A percentile compares a stretch with the other conserved stretches of the same genome.
Evolutionary conservation across 2,797 vertebrate genomes (phyloP).

Genomic region (Orientallactaga sibirica): DNA sequence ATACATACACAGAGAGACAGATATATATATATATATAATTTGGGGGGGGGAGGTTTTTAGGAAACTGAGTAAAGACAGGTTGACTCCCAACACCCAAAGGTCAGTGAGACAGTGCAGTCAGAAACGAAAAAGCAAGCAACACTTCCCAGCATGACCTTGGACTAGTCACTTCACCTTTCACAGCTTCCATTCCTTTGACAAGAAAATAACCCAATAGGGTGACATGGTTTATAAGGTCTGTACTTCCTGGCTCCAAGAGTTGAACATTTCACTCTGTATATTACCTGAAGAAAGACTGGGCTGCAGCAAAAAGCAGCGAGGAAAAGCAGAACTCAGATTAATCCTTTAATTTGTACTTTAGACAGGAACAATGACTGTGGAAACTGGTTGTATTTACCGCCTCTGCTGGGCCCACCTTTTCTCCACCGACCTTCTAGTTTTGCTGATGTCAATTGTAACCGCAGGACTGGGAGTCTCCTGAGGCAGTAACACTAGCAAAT

Average conservation of each 20-base stretch:
- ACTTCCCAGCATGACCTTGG: constrained; percentile 36
- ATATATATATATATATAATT: too few species aligned
- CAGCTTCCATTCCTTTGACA: background rate
- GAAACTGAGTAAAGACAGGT: background rate
- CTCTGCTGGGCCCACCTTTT: background rate
- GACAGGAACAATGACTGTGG: background rate
- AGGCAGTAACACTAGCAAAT: constrained; percentile 40
- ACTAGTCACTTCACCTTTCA: constrained; percentile 23
- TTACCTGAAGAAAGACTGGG: constrained; percentile 24
- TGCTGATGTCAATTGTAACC: constrained; percentile 37
- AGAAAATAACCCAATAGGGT: background rate
- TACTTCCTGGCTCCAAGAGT: background rate
- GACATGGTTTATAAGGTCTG: background rate
- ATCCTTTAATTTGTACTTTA: constrained; percentile 31
- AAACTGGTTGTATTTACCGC: background rate
- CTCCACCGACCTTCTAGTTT: constrained; percentile 8
- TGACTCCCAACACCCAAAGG: constrained; percentile 16
- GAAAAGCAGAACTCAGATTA: constrained; percentile 14
- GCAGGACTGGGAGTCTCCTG: background rate
- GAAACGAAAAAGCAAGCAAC: background rate
- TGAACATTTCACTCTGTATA: background rate
- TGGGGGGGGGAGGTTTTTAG: background rate
- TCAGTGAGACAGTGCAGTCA: background rate
- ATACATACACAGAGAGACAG: background rate
- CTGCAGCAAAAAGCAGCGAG: background rate